A percentile compares a stretch with the other conserved stretches of the same genome.
Evolutionary conservation across 2,113 vertebrate genomes (phyloP).

Genomic region (Notarius lentiginosus): DNA sequence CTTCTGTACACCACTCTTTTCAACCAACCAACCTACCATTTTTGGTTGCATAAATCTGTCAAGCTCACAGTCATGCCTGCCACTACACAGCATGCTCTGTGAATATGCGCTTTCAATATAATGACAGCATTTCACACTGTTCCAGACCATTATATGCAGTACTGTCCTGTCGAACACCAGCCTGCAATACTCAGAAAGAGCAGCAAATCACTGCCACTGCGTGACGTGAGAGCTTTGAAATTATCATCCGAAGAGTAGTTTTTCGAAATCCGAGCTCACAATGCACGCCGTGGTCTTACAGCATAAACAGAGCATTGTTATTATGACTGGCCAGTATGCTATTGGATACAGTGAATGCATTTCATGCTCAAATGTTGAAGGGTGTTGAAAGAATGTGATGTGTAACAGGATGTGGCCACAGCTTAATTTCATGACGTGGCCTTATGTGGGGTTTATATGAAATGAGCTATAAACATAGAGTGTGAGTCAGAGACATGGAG

Average conservation of each 20-base stretch:
- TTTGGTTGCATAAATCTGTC: conserved; percentile 10
- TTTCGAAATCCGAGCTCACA: conserved; percentile 38
- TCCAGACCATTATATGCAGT: not conserved
- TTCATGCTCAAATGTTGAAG: conserved; percentile 9
- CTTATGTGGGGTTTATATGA: not conserved
- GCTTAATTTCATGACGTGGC: not conserved
- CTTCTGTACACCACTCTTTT: not conserved
- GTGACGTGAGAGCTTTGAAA: conserved; percentile 9
- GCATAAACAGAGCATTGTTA: conserved; percentile 31
- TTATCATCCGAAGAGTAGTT: conserved; percentile 26
- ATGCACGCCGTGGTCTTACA: conserved; percentile 27
- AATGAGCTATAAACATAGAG: not conserved
- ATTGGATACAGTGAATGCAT: conserved; percentile 44
- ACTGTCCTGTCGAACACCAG: not conserved
- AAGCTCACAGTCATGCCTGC: not conserved
- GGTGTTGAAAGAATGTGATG: conserved; percentile 10
- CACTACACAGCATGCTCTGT: conserved; percentile 7
- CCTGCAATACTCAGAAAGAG: not conserved
- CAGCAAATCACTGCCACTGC: conserved; percentile 13
- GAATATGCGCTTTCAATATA: not conserved
- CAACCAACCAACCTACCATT: not conserved
- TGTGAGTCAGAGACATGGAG: conserved; percentile 4
- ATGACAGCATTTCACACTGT: conserved; percentile 14
- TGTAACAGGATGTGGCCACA: conserved; percentile 34
- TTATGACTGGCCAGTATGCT: conserved; percentile 48